Percentiles rank a stretch among this genome's conserved stretches.
Evolutionary conservation across 2,113 vertebrate genomes (phyloP).

Genomic region (Phyllopteryx taeniolatus): DNA sequence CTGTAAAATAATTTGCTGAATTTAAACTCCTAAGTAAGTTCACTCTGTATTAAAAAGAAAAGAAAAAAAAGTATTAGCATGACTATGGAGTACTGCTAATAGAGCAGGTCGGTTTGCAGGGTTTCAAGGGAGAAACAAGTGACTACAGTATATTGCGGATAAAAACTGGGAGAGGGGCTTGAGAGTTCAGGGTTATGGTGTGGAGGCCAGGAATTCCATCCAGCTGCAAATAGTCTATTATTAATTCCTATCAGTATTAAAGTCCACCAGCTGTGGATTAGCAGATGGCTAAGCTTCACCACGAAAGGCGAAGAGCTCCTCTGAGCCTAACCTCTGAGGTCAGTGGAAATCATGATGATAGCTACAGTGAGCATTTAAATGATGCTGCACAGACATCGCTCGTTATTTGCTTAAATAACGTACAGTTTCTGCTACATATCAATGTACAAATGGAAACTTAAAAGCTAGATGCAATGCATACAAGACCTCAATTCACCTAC

Average conservation of each 20-base stretch:
- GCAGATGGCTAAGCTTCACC: constrained; percentile 24
- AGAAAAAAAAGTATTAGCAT: constrained; percentile 8
- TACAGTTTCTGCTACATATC: background rate
- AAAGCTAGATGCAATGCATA: background rate
- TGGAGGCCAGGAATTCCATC: constrained; percentile 23
- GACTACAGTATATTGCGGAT: background rate
- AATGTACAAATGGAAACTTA: background rate
- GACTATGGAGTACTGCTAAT: constrained; percentile 22
- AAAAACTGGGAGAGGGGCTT: constrained; percentile 25
- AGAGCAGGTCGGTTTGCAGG: constrained; percentile 13
- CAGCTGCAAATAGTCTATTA: constrained; percentile 28
- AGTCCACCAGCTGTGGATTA: constrained; percentile 23
- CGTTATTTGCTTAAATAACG: background rate
- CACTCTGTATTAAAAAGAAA: constrained; percentile 5
- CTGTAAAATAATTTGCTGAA: constrained; percentile 38
- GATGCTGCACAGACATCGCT: constrained; percentile 10
- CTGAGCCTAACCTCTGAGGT: constrained; percentile 18
- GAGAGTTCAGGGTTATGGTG: constrained; percentile 23
- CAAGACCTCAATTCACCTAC: background rate
- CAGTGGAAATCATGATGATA: constrained; percentile 20
- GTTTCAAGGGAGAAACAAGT: constrained; percentile 20
- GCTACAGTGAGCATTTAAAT: constrained; percentile 15
- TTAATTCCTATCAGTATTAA: constrained; percentile 36
- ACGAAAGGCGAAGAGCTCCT: constrained; percentile 18
- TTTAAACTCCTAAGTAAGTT: constrained; percentile 43